Evolutionary conservation across 1,140 invertebrate species (phyloP), one percentile per base, ranked within the genome.

Genomic region (Pseudomyrmex gracilis): DNA sequence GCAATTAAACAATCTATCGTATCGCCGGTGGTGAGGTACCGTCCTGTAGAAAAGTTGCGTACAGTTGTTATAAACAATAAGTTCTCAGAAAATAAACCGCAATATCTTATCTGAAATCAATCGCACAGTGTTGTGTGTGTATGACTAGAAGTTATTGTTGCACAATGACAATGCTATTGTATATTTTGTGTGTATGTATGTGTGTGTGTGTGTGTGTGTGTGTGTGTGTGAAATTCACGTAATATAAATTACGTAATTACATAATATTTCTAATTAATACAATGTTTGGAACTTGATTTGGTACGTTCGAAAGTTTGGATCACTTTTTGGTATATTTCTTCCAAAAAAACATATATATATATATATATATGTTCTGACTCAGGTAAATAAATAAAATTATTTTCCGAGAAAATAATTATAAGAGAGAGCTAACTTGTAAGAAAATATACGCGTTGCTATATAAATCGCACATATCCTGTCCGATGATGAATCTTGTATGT

Each of bases 41-140:
- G 64, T 78, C 85, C 66, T 78, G 70, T 73, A 49, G n/a, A 53
- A 49, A 34, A 73, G 60, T 85, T 73, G 47, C 7, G 34, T 76
- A 82, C 51, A 0, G 24, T 66, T 53, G 53, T 87, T 86, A 73
- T 68, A 90, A 90, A 89, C 92, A 92, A 91, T 91, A 93, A 84
- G 91, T 90, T 77, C 71, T 49, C 20, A 45, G 12, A 55, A 87
- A 87, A 82, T 82, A 82, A 89, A 60, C 76, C 83, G 55, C 57
- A 73, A 85, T 83, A 34, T 0, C 1, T 34, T 34, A 34, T 34
- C n/a, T 63, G 8, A 47, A 82, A 82, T 58, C 24, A 55, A 88
- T 80, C 34, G 12, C n/a, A 34, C 45, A 53, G 13, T 24, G 34
- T 34, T 34, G 7, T 15, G 58, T 60, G 22, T 66, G 10, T 53